phyloP scores from a whole-genome alignment of 2,113 vertebrate genomes.

The Brienomyrus brachyistius region DNA sequence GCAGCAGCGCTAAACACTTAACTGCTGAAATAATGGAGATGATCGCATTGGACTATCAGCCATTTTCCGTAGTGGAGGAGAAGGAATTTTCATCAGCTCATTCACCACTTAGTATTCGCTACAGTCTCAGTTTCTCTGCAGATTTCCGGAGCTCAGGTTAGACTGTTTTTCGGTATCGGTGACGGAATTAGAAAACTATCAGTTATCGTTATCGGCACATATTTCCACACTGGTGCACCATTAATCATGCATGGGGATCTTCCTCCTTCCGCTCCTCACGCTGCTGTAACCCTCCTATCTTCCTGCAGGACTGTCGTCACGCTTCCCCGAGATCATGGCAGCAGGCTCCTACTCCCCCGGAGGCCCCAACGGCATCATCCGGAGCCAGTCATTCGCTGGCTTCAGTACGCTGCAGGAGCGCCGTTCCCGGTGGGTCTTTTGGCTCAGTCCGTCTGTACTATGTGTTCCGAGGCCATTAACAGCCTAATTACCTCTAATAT shows the following conservation, averaged over 20 bases:
- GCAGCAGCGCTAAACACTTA: no score
- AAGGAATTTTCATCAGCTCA: not conserved
- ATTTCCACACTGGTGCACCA: not conserved
- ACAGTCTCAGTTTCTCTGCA: not conserved
- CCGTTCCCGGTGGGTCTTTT: slow-evolving; percentile 73
- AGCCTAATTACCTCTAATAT: not conserved
- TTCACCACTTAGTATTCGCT: not conserved
- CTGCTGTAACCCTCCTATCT: slow-evolving; percentile 26
- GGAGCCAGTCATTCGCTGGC: slow-evolving; percentile 94
- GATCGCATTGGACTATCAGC: not conserved
- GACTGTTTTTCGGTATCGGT: not conserved
- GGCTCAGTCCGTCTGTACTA: not conserved
- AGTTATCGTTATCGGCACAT: not conserved
- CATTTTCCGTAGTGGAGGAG: not conserved
- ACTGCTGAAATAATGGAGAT: not conserved
- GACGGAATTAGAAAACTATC: not conserved
- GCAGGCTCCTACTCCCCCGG: slow-evolving; percentile 87
- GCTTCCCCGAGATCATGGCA: slow-evolving; percentile 87
- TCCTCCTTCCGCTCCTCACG: not conserved
- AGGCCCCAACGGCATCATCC: slow-evolving; percentile 93
- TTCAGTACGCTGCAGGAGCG: slow-evolving; percentile 94
- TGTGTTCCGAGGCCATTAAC: not conserved
- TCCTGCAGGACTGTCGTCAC: slow-evolving; percentile 77
- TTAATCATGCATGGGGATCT: not conserved
- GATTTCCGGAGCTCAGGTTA: not conserved